phyloP scores from a whole-genome alignment of 2,113 vertebrate genomes.

The Rana temporaria region DNA sequence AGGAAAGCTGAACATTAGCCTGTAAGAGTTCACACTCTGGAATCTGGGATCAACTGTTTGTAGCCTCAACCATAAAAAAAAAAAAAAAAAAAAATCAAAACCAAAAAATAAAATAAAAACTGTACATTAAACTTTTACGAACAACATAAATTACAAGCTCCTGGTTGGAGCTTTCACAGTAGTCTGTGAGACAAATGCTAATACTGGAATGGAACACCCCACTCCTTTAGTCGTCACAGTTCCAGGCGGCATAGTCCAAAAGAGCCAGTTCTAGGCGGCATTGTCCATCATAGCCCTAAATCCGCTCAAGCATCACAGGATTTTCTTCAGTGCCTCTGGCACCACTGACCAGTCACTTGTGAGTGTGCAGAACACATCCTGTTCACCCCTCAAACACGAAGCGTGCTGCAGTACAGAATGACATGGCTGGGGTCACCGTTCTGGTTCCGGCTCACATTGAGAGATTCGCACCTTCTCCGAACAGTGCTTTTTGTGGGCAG shows the following conservation, averaged over 20 bases:
- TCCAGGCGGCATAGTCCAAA: conserved; percentile 63
- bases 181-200: conserved; percentile 71
- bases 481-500: conserved; percentile 98
- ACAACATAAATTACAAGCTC: conserved; percentile 82
- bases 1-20: background rate
- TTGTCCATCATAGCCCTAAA: conserved; percentile 59
- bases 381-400: conserved; percentile 62
- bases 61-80: conserved; percentile 14
- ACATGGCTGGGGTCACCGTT: conserved; percentile 78
- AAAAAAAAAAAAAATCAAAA: conserved; percentile 63
- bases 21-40: background rate
- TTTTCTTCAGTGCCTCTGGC: conserved; percentile 70
- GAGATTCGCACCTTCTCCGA: conserved; percentile 91
- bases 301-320: conserved; percentile 66
- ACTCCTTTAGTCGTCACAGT: conserved; percentile 66
- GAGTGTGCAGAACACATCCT: conserved; percentile 69
- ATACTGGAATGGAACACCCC: conserved; percentile 67
- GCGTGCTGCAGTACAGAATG: conserved; percentile 62
- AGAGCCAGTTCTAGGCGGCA: conserved; percentile 60
- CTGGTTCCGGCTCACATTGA: conserved; percentile 91
- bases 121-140: conserved; percentile 87
- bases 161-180: conserved; percentile 70
- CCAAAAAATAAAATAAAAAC: conserved; percentile 61
- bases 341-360: conserved; percentile 68
- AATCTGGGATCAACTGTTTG: background rate